These are phyloP conservation scores for Halictus rubicundus DNA, from an alignment of 1,140 invertebrate genomes.

Conservation along the genomic window DNA sequence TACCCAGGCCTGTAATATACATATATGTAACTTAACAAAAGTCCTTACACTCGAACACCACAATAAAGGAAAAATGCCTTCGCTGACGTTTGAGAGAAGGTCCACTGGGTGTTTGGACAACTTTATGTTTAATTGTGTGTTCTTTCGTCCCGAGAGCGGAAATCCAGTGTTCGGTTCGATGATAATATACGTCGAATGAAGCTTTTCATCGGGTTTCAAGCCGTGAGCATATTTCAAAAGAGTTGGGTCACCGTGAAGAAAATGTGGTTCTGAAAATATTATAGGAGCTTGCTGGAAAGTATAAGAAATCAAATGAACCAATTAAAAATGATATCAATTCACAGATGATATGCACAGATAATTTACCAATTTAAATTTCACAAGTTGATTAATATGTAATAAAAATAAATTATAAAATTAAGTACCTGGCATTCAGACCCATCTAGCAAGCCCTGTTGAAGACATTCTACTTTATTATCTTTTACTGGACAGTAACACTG, in stretches of 20 bases:
- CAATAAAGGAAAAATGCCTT: conserved; percentile 62
- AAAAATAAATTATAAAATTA: no score
- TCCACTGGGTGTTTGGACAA: conserved; percentile 31
- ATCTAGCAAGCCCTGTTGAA: conserved; percentile 58
- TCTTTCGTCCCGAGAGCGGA: conserved; percentile 50
- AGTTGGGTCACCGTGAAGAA: conserved; percentile 53
- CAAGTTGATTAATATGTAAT: no score
- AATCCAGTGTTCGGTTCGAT: conserved; percentile 63
- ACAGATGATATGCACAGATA: no score
- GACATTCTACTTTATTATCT: conserved; percentile 46
- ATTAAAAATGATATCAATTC: no score
- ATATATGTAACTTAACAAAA: neutral
- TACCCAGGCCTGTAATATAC: no score
- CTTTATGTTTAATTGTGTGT: conserved; percentile 56
- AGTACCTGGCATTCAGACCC: conserved; percentile 56
- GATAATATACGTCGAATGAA: conserved; percentile 57
- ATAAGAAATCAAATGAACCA: neutral
- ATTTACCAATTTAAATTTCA: no score
- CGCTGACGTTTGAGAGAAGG: conserved; percentile 55
- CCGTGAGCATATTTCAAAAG: conserved; percentile 53
- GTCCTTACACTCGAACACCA: conserved; percentile 57
- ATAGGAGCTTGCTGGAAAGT: conserved; percentile 51
- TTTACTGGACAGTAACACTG: conserved; percentile 55
- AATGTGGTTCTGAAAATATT: conserved; percentile 65
- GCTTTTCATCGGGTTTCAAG: conserved; percentile 41